phyloP scores from a whole-genome alignment of 1,140 invertebrate genomes.

The Drosophila fuyamai region DNA sequence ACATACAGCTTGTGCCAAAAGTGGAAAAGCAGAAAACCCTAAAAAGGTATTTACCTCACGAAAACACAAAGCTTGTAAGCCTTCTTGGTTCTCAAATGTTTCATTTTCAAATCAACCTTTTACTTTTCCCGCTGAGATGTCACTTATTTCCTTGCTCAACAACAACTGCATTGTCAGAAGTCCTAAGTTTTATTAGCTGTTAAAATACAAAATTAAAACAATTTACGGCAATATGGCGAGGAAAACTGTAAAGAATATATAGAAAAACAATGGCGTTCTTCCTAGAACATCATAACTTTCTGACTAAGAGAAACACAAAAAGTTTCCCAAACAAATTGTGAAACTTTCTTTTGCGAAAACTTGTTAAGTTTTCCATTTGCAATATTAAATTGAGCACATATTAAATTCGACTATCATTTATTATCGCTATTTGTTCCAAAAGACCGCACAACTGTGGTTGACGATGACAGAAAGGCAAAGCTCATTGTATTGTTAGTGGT shows the following conservation, averaged over 20 bases:
- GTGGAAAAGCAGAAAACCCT: background rate
- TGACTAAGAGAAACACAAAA: background rate
- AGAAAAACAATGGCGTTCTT: background rate
- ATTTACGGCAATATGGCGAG: background rate
- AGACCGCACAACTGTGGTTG: constrained; percentile 12
- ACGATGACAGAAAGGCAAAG: background rate
- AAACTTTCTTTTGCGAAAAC: constrained; percentile 14
- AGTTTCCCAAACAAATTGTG: constrained; percentile 11
- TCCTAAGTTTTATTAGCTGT: background rate
- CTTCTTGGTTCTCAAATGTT: background rate
- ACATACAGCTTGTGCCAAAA: background rate
- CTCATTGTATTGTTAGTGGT: constrained; percentile 11
- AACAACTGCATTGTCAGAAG: background rate
- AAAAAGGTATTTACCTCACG: background rate
- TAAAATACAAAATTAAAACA: background rate
- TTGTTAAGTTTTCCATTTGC: constrained; percentile 14
- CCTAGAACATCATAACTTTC: constrained; percentile 11
- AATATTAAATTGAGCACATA: constrained; percentile 29
- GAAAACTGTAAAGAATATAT: constrained; percentile 8
- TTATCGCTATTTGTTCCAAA: constrained; percentile 1
- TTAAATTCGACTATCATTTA: constrained; percentile 38
- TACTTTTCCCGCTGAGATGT: background rate
- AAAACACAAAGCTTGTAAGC: constrained; percentile 7
- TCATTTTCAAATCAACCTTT: background rate
- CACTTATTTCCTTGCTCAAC: background rate